Percentiles rank a stretch among this genome's conserved stretches.
Evolutionary conservation across 2,113 vertebrate genomes (phyloP).

Genomic region (Mohoua ochrocephala): DNA sequence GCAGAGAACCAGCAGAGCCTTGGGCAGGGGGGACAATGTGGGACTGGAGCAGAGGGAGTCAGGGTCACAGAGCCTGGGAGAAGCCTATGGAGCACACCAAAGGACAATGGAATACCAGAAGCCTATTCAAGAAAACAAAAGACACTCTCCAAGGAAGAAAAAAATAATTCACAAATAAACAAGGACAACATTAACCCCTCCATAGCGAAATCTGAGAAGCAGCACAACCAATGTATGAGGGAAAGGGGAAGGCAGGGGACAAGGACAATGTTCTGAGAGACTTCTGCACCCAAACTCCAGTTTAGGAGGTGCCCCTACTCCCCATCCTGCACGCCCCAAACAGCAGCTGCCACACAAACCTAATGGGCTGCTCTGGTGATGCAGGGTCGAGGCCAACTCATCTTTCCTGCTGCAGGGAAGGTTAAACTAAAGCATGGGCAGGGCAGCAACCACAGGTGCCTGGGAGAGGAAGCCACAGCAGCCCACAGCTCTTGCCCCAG

Average conservation of each 20-base stretch:
- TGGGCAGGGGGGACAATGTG: rapidly evolving
- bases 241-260: neutral
- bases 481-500: neutral
- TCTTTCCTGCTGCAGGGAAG: neutral
- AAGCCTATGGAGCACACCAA: neutral
- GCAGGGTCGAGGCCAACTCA: neutral
- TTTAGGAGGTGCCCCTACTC: neutral
- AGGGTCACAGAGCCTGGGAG: neutral
- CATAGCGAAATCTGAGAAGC: neutral
- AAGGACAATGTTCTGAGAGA: neutral
- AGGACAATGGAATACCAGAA: neutral
- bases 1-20: neutral
- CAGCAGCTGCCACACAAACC: neutral
- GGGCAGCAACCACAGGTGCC: neutral
- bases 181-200: neutral
- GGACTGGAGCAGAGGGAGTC: neutral
- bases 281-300: neutral
- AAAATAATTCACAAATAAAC: neutral
- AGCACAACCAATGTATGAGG: rapidly evolving
- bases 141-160: neutral
- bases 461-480: neutral
- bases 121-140: neutral
- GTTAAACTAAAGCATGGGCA: neutral
- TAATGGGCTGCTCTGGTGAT: neutral
- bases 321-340: neutral